A percentile compares a stretch with the other conserved stretches of the same genome.
Conservation (phyloP, 2,888 invertebrate genomes). For the Drosophila mimica region DNA sequence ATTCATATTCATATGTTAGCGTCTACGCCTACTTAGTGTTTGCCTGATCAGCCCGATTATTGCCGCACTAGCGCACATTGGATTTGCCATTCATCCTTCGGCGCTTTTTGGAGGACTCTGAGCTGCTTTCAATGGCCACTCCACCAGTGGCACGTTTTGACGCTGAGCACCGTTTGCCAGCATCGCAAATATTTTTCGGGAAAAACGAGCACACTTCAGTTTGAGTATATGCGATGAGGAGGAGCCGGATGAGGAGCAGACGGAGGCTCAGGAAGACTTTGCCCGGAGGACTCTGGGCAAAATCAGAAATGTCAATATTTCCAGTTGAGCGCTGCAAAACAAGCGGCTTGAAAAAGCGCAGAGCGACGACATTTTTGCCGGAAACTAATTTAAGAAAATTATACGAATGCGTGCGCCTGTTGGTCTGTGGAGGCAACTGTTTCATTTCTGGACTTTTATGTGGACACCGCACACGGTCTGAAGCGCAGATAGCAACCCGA, state of each 20-base stretch:
- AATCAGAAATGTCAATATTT: conserved; percentile 74
- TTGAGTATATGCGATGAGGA: conserved; percentile 23
- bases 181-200: conserved; percentile 46
- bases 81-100: conserved; percentile 43
- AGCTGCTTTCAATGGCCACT: conserved; percentile 42
- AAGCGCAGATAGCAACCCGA: conserved; percentile 57
- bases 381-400: conserved; percentile 77
- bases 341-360: conserved; percentile 63
- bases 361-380: conserved; percentile 59
- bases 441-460: conserved; percentile 51
- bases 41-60: conserved; percentile 47
- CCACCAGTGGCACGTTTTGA: conserved; percentile 13
- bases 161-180: conserved; percentile 45
- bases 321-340: conserved; percentile 69
- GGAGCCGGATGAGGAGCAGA: neutral
- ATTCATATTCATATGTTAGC: neutral
- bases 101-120: conserved; percentile 37
- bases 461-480: conserved; percentile 9
- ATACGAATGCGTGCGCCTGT: conserved; percentile 42
- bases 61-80: conserved; percentile 44
- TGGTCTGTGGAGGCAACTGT: conserved; percentile 34
- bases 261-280: conserved; percentile 15
- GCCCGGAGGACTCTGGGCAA: conserved; percentile 46
- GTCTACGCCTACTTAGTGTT: neutral
- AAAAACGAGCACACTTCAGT: conserved; percentile 35